Base-by-base conservation (phyloP, 2,888 invertebrate genomes). In the Doris montereyensis region DNA sequence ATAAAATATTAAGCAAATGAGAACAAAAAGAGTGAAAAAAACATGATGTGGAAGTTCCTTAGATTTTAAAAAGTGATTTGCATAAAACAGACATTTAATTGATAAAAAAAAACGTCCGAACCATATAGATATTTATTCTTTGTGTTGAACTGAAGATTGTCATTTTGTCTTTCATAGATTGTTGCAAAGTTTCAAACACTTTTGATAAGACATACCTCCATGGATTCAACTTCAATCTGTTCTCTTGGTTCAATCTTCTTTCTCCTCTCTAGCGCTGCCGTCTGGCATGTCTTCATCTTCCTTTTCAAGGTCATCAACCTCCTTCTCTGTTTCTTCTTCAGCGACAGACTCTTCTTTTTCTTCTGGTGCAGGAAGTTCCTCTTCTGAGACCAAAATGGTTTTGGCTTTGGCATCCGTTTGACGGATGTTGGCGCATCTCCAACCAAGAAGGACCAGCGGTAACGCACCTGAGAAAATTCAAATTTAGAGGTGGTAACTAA, bases 401-500 rank as follows among this genome's bases (percentile, higher is more conserved):
- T 80, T 0, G 84, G 85, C 3, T 84, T 84, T 62, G 82, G 84
- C 30, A 88, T 83, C 13, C 74, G 80, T 65, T 76, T 80, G 26
- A 86, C 85, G 13, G 86, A 83, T 35, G 87, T 85, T 2, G 89
- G 88, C 41, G 88, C 86, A 78, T 88, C 85, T 24, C 88, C 90
- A 70, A 91, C 85, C 78, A 90, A 84, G 84, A 90, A 90, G 5
- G 89, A 89, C 89, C 93, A 92, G 76, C 88, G 89, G 84, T 92
- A 94, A 21, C 88, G 87, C 1, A 93, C 93, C 10, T 92, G 65
- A 13, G 0, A 41, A 34, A 34, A 77, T 8, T 17, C 21, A 62
- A 21, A 21, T 4, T n/a, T n/a, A n/a, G n/a, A n/a, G n/a, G n/a
- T n/a, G n/a, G n/a, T n/a, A n/a, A n/a, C n/a, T n/a, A n/a, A n/a